Evolutionary conservation across 2,888 invertebrate species (phyloP).

Genomic region (Dryomyza anilis): DNA sequence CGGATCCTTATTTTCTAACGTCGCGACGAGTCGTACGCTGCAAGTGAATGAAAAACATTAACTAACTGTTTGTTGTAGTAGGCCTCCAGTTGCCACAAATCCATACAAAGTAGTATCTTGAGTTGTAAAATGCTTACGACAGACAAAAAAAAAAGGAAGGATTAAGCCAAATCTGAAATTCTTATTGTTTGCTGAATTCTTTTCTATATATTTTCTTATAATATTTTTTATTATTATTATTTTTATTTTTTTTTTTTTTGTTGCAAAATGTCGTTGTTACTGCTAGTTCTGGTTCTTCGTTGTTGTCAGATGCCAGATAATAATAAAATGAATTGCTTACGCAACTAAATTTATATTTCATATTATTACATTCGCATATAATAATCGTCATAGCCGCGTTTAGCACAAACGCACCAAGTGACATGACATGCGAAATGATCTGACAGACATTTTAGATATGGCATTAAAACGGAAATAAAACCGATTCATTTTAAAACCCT

Average conservation of each 20-base stretch:
- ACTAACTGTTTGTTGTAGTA: no score
- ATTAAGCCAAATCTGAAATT: constrained; percentile 18
- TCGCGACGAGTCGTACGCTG: no score
- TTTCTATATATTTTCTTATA: constrained; percentile 6
- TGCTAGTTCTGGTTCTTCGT: not conserved
- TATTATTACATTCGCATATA: not conserved
- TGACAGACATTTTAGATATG: no score
- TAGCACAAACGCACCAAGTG: no score
- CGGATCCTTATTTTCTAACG: no score
- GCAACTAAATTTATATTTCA: constrained; percentile 36
- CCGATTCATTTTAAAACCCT: no score
- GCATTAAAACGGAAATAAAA: no score
- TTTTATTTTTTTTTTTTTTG: constrained; percentile 14
- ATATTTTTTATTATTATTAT: constrained; percentile 21
- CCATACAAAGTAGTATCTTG: constrained; percentile 5
- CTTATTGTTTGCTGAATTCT: constrained; percentile 4
- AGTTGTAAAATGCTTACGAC: constrained; percentile 8
- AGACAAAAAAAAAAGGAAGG: not conserved
- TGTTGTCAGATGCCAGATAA: no score
- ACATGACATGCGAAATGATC: no score
- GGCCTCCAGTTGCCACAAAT: constrained; percentile 10
- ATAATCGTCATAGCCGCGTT: no score
- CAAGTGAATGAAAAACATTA: no score
- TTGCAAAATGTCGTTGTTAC: constrained; percentile 25
- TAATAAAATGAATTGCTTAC: constrained; percentile 45